Conservation (phyloP, 2,113 vertebrate genomes). For the Sarotherodon lohbergeri region DNA sequence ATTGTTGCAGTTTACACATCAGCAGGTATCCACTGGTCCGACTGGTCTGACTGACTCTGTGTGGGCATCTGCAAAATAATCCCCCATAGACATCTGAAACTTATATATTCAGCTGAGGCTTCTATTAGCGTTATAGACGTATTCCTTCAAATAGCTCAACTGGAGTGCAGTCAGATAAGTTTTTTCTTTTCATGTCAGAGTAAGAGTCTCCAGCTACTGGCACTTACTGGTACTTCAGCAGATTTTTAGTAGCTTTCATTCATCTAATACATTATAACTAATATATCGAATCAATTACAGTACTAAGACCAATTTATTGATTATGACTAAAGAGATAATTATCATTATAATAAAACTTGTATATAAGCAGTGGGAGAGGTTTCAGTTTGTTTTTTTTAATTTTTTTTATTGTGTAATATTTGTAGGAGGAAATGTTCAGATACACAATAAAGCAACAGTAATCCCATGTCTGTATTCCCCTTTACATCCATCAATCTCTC, state of each 20-base stretch:
- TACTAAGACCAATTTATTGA: not conserved
- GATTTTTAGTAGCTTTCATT: not conserved
- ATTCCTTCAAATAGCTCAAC: not conserved
- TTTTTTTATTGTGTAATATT: not conserved
- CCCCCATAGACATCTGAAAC: not conserved
- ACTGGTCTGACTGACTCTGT: not conserved
- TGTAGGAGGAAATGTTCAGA: not conserved
- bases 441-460: not conserved
- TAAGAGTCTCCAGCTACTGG: not conserved
- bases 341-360: not conserved
- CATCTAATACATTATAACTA: not conserved
- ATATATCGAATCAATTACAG: not conserved
- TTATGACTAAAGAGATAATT: not conserved
- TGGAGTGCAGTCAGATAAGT: not conserved
- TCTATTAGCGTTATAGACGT: not conserved
- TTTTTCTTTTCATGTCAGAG: not conserved
- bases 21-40: not conserved
- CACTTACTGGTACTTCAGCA: not conserved
- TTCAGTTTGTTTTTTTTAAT: not conserved
- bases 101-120: not conserved
- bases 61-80: not conserved
- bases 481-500: constrained; percentile 5
- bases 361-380: not conserved
- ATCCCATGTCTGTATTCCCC: not conserved
- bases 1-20: not conserved